phyloP scores from a whole-genome alignment of 2,797 vertebrate genomes.

The Pampus argenteus region DNA sequence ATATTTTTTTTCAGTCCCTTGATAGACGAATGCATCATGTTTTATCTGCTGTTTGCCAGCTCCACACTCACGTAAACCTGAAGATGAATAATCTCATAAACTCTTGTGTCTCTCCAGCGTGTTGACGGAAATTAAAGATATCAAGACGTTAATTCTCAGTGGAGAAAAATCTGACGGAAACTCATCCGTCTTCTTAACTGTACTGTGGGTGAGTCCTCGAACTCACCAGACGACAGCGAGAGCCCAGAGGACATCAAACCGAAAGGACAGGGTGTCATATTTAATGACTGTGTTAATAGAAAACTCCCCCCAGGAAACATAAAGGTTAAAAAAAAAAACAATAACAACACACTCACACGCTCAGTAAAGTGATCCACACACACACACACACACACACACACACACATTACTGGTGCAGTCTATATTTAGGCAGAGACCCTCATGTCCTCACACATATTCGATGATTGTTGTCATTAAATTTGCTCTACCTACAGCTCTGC shows the following conservation, averaged over 20 bases:
- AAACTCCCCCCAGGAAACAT: neutral
- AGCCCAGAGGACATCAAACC: neutral
- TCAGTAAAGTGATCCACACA: slow-evolving; percentile 13
- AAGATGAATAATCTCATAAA: too few relatives aligned
- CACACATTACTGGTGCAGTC: neutral
- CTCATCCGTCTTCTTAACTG: too few relatives aligned
- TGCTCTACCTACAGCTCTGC: neutral
- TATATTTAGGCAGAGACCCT: slow-evolving; percentile 39
- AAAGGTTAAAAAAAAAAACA: slow-evolving; percentile 21
- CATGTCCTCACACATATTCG: slow-evolving; percentile 36
- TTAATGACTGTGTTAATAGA: neutral
- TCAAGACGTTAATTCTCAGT: neutral
- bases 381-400: neutral
- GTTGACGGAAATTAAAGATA: too few relatives aligned
- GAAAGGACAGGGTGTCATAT: slow-evolving; percentile 9
- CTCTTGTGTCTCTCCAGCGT: too few relatives aligned
- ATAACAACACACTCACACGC: neutral
- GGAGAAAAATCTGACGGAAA: neutral
- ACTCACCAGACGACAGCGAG: too few relatives aligned
- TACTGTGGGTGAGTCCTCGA: too few relatives aligned
- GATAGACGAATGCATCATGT: too few relatives aligned
- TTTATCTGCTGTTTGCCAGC: too few relatives aligned
- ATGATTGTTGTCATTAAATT: slow-evolving; percentile 40
- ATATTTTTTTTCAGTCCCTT: too few relatives aligned
- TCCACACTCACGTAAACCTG: too few relatives aligned